Evolutionary conservation across 2,888 invertebrate genomes (phyloP), one percentile per base, ranked within the genome.

Genomic region (Aphodius granarius): DNA sequence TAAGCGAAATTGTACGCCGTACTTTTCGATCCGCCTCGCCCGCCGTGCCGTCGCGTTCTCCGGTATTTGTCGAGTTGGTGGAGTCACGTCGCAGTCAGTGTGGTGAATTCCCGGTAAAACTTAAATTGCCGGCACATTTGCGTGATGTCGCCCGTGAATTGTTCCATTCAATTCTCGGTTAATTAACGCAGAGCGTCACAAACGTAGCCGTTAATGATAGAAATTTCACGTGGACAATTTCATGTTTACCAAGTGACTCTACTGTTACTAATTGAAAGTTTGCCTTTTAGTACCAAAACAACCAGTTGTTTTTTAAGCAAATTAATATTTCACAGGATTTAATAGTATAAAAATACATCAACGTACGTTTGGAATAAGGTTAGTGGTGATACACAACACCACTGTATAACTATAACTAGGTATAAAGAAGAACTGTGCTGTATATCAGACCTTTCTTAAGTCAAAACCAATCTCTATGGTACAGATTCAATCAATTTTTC

Each of bases 1-100:
- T 68, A 68, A 68, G 68, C 68, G 68, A 68, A 68, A 68, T 22
- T 22, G 68, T 68, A 68, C 68, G 68, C 22, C 22, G 68, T 68
- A 68, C 20, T 66, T 43, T 43, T 43, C 43, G 43, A 43, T 43
- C 43, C 43, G n/a, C n/a, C n/a, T n/a, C n/a, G n/a, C n/a, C n/a
- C n/a, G n/a, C n/a, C n/a, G n/a, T n/a, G n/a, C n/a, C n/a, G n/a
- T n/a, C n/a, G n/a, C n/a, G n/a, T n/a, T n/a, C n/a, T n/a, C n/a
- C n/a, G n/a, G n/a, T n/a, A n/a, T n/a, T n/a, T 43, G 13, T 13
- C 9, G 43, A 43, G 2, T 43, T 43, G 43, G 43, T 43, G 43
- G 43, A 43, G 43, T 43, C 43, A 43, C 43, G 43, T 43, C 43
- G 43, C 43, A 13, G 43, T 3, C 43, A 0, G 9, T 1, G 2